Base-by-base conservation (phyloP, 1,140 invertebrate species). In the Halyomorpha halys region DNA sequence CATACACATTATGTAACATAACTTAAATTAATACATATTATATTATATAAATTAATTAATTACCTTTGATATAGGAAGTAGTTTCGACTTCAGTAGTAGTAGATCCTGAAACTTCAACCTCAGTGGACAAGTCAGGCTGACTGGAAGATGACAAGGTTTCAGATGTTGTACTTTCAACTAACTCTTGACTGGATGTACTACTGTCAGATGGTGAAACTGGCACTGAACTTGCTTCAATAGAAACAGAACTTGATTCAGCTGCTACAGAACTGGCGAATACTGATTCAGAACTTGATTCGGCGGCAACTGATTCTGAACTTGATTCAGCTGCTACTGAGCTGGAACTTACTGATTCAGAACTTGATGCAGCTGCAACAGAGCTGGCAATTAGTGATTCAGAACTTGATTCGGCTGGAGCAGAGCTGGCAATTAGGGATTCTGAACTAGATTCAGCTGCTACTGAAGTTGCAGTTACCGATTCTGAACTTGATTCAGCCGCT, bases 81-180 rank as follows among this genome's bases (percentile, higher is more conserved):
- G 56, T 51, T 51, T 54, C 70, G n/a, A 68, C 69, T 59, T 67
- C 69, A 3, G 39, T 3, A 21, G 62, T 25, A 47, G 68, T 70
- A 1, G 68, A 65, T 6, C 61, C 68, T 0, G 51, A 61, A 1
- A 68, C 61, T 27, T 68, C 64, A 9, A 70, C 69, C 34, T 30
- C 56, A 15, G 51, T 63, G 5, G 65, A 64, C 2, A 34, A 61
- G 34, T 11, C 34, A 39, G 27, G 13, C 30, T 21, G 21, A 30
- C 39, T 39, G 16, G 39, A 21, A 61, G 23, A 30, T 34, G 13
- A 27, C 13, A 19, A 34, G 19, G 19, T 61, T 2, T 44, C 59
- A n/a, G 59, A 30, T n/a, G 59, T 61, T 30, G 25, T 44, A 16
- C 39, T 39, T 34, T 21, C 34, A 4, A 39, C 27, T n/a, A 39